phyloP scores from a whole-genome alignment of 2,888 invertebrate genomes.

The Ephialtes manifestator region DNA sequence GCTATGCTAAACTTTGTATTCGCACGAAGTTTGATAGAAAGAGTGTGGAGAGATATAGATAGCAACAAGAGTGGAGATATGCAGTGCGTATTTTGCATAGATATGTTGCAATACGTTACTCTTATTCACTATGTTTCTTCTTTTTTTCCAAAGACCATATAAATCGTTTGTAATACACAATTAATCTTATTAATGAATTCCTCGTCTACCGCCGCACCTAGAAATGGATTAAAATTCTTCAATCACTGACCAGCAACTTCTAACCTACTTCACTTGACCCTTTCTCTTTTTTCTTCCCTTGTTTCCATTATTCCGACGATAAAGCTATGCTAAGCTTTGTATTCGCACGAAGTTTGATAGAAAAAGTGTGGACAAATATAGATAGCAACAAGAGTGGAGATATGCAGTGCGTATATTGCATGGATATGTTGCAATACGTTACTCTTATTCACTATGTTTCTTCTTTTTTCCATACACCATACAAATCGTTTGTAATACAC shows the following conservation, averaged over 20 bases:
- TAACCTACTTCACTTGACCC: neutral
- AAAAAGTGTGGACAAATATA: conserved; percentile 48
- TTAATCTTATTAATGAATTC: neutral
- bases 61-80: conserved; percentile 40
- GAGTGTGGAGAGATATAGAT: conserved; percentile 42
- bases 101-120: neutral
- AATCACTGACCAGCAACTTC: neutral
- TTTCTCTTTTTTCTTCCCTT: conserved; percentile 4
- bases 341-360: conserved; percentile 56
- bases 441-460: conserved; percentile 3
- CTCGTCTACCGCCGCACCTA: neutral
- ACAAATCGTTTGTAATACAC: neutral
- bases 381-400: conserved; percentile 22
- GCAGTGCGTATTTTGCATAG: conserved; percentile 8
- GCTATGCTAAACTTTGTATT: conserved; percentile 70
- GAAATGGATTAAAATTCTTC: conserved; percentile 10
- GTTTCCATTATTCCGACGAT: conserved; percentile 60
- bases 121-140: conserved; percentile 7
- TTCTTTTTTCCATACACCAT: neutral
- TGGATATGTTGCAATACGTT: neutral
- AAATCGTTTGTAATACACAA: neutral
- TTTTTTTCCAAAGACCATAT: neutral
- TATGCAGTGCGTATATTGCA: conserved; percentile 2
- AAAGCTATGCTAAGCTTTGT: conserved; percentile 69
- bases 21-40: conserved; percentile 50